Percentiles rank a stretch among this genome's conserved stretches.
Conservation (phyloP, 2,888 invertebrate genomes). For the Drosophila helvetica region DNA sequence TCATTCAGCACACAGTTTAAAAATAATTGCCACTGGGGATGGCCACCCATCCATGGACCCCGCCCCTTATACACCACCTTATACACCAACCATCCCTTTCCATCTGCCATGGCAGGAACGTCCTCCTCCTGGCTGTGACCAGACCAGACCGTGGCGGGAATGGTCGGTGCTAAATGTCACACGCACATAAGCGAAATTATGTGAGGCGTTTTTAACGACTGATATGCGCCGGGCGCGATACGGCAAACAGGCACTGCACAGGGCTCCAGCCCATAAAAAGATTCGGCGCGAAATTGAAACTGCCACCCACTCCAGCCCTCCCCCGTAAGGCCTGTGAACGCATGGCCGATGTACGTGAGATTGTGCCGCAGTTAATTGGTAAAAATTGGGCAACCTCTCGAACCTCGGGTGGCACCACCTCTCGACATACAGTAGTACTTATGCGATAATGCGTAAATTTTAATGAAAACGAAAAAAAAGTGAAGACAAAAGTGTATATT, state of each 20-base stretch:
- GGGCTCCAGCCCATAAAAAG: conserved; percentile 59
- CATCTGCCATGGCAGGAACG: not conserved
- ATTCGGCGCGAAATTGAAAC: conserved; percentile 66
- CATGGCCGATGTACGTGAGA: conserved; percentile 79
- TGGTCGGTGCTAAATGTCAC: conserved; percentile 74
- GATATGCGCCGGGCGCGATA: conserved; percentile 57
- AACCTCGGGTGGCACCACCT: conserved; percentile 15
- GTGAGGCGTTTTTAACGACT: conserved; percentile 80
- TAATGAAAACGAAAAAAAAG: conserved; percentile 63
- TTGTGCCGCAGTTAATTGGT: conserved; percentile 73
- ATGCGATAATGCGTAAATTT: conserved; percentile 77
- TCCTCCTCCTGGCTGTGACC: not conserved
- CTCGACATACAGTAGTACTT: conserved; percentile 64
- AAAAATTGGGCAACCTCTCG: conserved; percentile 69
- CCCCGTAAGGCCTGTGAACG: conserved; percentile 11
- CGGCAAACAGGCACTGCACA: conserved; percentile 44
- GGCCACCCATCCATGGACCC: conserved; percentile 10
- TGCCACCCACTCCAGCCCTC: conserved; percentile 32
- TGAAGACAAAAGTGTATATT: conserved; percentile 51
- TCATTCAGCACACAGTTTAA: conserved; percentile 65
- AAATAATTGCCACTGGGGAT: conserved; percentile 69
- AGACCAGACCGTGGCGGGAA: conserved; percentile 42
- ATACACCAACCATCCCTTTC: conserved; percentile 9
- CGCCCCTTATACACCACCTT: conserved; percentile 37
- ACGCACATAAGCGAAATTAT: conserved; percentile 79